Evolutionary conservation across 2,113 vertebrate genomes (phyloP), one percentile per base, ranked within the genome.

Genomic region (Beaufortia kweichowensis): DNA sequence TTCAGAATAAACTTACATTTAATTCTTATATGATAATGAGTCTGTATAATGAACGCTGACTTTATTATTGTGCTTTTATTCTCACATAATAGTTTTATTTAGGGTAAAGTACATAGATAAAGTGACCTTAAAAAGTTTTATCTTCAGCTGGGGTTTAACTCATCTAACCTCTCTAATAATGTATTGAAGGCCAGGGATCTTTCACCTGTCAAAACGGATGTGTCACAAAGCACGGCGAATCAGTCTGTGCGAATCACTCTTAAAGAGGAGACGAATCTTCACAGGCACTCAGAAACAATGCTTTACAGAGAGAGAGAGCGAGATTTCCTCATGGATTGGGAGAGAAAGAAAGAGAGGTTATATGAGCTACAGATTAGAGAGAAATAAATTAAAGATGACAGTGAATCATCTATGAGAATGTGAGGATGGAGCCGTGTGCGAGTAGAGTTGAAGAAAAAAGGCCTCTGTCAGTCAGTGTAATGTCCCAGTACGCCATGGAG

Each of bases 341-440:
- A 43, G 3, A n/a, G 15, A 59, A 28, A 59, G 33, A 72, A 59
- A 35, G 48, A 68, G 65, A 68, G 28, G 28, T 33, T 53, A 39
- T 57, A 26, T 71, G 50, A 57, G 53, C 39, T 57, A 33, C 33
- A 72, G 55, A 72, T 72, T 72, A 67, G 10, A 69, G 65, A 50
- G 70, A 26, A 56, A 84, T 76, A 71, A 83, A 81, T 82, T 68
- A 78, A 79, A 83, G 75, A 84, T 84, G 75, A 81, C 61, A 61
- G 50, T 21, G 26, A 76, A 68, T 72, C 77, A 69, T 76, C 50
- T 28, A 26, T 60, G 10, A 84, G 80, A 26, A 79, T 75, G 72
- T 74, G 55, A 71, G 56, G 56, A 65, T 61, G 46, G 15, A 23
- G 35, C 62, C 10, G 50, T 21, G 70, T 71, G 48, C 19, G 64